A percentile compares a stretch with the other conserved stretches of the same genome.
phyloP scores from a whole-genome alignment of 23 tunicate species.

The Diplosoma virens region DNA sequence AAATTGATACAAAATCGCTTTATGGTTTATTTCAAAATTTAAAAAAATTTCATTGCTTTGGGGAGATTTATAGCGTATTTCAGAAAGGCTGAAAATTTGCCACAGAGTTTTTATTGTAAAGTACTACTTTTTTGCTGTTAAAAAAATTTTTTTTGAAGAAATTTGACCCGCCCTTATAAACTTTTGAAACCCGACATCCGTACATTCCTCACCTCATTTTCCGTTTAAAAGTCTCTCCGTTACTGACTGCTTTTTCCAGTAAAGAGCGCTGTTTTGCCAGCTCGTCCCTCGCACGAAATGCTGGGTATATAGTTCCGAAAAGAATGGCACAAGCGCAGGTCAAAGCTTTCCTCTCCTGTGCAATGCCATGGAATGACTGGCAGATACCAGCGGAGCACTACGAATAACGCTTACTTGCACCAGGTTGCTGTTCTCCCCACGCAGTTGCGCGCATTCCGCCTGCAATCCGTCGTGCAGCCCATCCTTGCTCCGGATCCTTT shows the following conservation, averaged over 20 bases:
- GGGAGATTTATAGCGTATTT: too few relatives aligned
- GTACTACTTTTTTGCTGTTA: too few relatives aligned
- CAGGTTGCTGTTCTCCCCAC: slow-evolving; percentile 71
- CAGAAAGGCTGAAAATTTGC: neutral
- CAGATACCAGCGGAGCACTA: neutral
- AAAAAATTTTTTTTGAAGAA: too few relatives aligned
- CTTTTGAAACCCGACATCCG: neutral
- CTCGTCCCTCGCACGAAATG: slow-evolving; percentile 61
- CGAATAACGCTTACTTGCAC: slow-evolving; percentile 32
- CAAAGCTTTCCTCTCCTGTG: slow-evolving; percentile 65
- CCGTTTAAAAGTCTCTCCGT: slow-evolving; percentile 55
- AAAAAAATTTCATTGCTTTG: too few relatives aligned
- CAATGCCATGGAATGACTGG: neutral
- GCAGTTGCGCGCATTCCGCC: slow-evolving; percentile 81
- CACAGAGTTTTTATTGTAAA: neutral
- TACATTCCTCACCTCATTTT: slow-evolving; percentile 47
- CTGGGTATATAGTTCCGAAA: slow-evolving; percentile 73
- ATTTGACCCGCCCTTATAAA: too few relatives aligned
- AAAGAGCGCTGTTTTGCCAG: slow-evolving; percentile 64
- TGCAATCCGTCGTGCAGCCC: slow-evolving; percentile 80
- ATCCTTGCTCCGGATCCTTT: slow-evolving; percentile 63
- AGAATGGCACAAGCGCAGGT: slow-evolving; percentile 68
- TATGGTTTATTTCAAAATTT: too few relatives aligned
- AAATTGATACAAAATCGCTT: too few relatives aligned
- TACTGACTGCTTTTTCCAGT: slow-evolving; percentile 43